These are phyloP conservation scores for Meteorus cinctellus DNA, from an alignment of 2,888 invertebrate genomes.

Conservation along the genomic window DNA sequence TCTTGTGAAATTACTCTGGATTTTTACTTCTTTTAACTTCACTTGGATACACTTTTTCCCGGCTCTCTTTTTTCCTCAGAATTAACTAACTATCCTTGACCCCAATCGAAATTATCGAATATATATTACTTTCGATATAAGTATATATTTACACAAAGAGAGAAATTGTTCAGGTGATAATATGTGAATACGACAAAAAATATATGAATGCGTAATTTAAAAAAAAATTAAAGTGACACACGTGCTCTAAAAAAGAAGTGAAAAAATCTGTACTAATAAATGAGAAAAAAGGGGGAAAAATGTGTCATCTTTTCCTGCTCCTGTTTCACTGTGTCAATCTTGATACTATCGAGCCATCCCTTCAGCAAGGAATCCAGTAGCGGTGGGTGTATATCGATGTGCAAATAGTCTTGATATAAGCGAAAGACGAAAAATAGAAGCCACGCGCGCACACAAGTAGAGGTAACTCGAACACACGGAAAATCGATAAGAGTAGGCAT, in stretches of 20 bases:
- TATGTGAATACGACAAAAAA: not conserved
- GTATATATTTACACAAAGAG: not conserved
- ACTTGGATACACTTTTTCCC: not conserved
- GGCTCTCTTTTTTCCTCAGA: not conserved
- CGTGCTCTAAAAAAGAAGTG: not conserved
- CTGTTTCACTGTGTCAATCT: not conserved
- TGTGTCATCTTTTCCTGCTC: not conserved
- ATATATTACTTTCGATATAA: not conserved
- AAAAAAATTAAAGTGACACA: not conserved
- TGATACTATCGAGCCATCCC: not conserved
- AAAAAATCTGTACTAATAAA: not conserved
- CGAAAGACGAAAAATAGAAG: conserved; percentile 7
- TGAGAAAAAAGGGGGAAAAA: not conserved
- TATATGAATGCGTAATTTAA: not conserved
- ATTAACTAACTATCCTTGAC: conserved; percentile 49
- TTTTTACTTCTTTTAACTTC: not conserved
- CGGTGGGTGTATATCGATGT: not conserved
- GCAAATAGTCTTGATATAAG: not conserved
- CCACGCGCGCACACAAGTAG: conserved; percentile 9
- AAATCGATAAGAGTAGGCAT: conserved; percentile 53
- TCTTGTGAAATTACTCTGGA: not conserved
- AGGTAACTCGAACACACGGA: conserved; percentile 49
- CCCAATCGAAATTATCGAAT: conserved; percentile 45
- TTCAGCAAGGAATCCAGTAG: not conserved
- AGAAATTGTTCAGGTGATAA: not conserved